Evolutionary conservation across 2,888 invertebrate species (phyloP), one percentile per base, ranked within the genome.

Genomic region (Eutolmus rufibarbis): DNA sequence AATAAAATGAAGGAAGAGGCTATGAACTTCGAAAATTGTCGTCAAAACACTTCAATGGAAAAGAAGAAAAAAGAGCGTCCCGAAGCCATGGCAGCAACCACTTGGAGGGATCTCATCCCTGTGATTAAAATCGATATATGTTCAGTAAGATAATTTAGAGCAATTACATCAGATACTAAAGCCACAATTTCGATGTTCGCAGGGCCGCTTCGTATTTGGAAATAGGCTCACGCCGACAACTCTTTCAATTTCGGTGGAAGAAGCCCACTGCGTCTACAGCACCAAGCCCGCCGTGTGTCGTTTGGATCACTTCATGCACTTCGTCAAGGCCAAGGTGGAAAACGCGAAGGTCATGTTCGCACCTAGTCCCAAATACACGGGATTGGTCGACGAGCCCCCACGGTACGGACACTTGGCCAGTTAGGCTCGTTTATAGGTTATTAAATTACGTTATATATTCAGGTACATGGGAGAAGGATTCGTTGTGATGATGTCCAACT

Each of bases 381-480:
- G 98, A 7, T 95, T 97, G 94, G 95, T 97, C 5, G 98, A 98
- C 92, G 98, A 98, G 90, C 98, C 99, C 0, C 99, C 99, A 0
- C 93, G 97, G 81, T 90, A 57, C 40, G 12, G 9, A 37, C 88
- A 86, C 40, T 43, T 43, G 14, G 5, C 88, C 9, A 66, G 19
- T 4, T 56, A 8, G 37, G 19, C n/a, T 34, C 14, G 12, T 14
- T 46, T 46, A 46, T 46, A 1, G 3, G 14, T 16, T 4, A 46
- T 5, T 46, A 1, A 40, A 37, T 23, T 8, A 28, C 43, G 43
- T 40, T 78, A 19, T 12, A n/a, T 51, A 16, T 51, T 19, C 51
- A 86, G 94, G 51, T 98, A 97, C 91, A 99, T 99, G 99, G 99
- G 99, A 5, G 98, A 98, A 93, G 99, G 99, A 0, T 99, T 99